Conservation (phyloP, 1,140 invertebrate genomes). For the Battus philenor region DNA sequence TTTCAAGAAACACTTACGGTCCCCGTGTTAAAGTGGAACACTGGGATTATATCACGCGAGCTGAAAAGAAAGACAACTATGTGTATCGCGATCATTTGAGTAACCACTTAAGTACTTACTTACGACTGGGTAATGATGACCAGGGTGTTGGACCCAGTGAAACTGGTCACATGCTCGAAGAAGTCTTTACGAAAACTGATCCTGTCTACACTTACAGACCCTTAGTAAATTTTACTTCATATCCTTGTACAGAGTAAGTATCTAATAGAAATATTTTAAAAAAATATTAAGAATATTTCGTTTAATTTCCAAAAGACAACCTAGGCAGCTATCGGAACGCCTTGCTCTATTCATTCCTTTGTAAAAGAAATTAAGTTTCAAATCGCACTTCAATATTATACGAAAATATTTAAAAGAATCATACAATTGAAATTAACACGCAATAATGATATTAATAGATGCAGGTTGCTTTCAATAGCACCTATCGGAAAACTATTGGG, state of each 20-base stretch:
- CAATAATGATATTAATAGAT: no score
- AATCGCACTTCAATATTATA: no score
- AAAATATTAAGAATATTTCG: no score
- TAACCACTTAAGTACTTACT: slow-evolving; percentile 67
- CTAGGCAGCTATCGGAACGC: no score
- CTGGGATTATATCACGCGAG: slow-evolving; percentile 60
- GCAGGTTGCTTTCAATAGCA: no score
- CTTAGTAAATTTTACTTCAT: slow-evolving; percentile 65
- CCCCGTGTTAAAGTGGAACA: slow-evolving; percentile 62
- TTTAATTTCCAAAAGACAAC: no score
- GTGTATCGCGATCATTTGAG: slow-evolving; percentile 64
- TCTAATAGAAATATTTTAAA: no score
- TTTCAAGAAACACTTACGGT: slow-evolving; percentile 68
- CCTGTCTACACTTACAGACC: slow-evolving; percentile 60
- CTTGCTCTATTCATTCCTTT: no score
- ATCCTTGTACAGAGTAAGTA: slow-evolving; percentile 66
- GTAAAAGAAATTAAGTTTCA: no score
- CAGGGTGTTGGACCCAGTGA: slow-evolving; percentile 50
- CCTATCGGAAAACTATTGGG: no score
- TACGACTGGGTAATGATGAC: slow-evolving; percentile 53
- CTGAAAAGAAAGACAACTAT: slow-evolving; percentile 66
- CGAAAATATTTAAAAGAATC: no score
- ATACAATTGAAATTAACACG: no score
- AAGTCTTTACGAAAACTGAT: slow-evolving; percentile 52
- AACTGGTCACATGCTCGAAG: slow-evolving; percentile 58